These are phyloP conservation scores for Schmidtea mediterranea DNA, from an alignment of 1,140 invertebrate genomes.

Conservation along the genomic window DNA sequence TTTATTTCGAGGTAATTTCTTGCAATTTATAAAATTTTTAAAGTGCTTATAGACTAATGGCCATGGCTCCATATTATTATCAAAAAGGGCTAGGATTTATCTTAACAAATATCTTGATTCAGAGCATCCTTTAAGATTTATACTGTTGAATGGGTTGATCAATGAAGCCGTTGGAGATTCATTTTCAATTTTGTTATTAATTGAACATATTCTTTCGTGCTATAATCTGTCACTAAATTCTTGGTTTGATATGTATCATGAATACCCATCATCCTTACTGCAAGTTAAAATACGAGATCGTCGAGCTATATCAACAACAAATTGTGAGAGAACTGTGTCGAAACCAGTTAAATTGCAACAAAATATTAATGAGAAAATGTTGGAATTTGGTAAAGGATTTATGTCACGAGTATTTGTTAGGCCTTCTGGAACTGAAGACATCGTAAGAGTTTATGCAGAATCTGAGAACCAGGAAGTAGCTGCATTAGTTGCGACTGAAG, in stretches of 20 bases:
- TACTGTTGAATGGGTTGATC: constrained; percentile 1
- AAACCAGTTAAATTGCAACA: constrained; percentile 52
- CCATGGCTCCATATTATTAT: constrained; percentile 51
- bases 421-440: constrained; percentile 84
- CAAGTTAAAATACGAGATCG: constrained; percentile 47
- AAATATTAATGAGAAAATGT: constrained; percentile 44
- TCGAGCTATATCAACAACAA: constrained; percentile 47
- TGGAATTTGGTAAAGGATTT: constrained; percentile 36
- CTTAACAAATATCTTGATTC: neutral
- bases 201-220: constrained; percentile 68
- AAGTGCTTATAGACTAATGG: constrained; percentile 46
- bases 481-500: no score
- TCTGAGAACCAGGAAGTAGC: constrained; percentile 37
- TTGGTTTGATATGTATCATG: constrained; percentile 50
- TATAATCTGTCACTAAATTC: no score
- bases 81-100: constrained; percentile 9
- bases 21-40: no score
- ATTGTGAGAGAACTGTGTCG: constrained; percentile 51
- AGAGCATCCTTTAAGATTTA: neutral
- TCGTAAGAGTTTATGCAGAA: constrained; percentile 82
- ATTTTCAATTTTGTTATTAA: constrained; percentile 68
- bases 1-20: constrained; percentile 67
- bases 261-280: constrained; percentile 57
- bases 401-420: constrained; percentile 72
- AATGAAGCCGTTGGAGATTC: constrained; percentile 31